A percentile compares a stretch with the other conserved stretches of the same genome.
These are phyloP conservation scores for Epicauta chinensis DNA, from an alignment of 1,140 invertebrate species.

Conservation along the genomic window DNA sequence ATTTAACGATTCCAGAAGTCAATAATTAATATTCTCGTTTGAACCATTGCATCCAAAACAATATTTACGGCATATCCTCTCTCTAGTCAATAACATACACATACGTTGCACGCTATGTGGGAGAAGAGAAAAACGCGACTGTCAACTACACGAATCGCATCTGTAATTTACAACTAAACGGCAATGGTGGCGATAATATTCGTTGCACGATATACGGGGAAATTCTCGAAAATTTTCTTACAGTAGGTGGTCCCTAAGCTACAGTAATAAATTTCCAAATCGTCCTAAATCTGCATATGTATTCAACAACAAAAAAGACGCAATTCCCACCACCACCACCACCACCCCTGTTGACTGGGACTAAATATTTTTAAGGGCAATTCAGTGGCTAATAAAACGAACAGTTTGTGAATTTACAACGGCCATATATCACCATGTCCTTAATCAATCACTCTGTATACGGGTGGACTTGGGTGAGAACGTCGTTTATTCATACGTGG, in stretches of 20 bases:
- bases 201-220: too few species aligned
- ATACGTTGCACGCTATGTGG: background rate
- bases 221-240: too few species aligned
- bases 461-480: constrained; percentile 7
- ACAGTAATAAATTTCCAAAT: background rate
- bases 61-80: constrained; percentile 16
- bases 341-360: background rate
- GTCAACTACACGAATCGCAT: constrained; percentile 15
- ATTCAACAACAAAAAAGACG: too few species aligned
- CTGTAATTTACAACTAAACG: constrained; percentile 13
- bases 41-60: constrained; percentile 7
- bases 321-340: too few species aligned
- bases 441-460: constrained; percentile 12
- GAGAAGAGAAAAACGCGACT: constrained; percentile 13
- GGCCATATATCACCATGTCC: constrained; percentile 14
- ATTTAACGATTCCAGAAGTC: constrained; percentile 16
- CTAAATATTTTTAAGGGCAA: constrained; percentile 14
- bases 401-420: constrained; percentile 17
- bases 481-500: constrained; percentile 13
- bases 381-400: constrained; percentile 18
- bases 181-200: background rate
- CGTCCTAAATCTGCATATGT: background rate
- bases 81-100: constrained; percentile 15
- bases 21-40: constrained; percentile 15
- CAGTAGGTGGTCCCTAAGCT: too few species aligned